These are phyloP conservation scores for Phataginus tricuspis DNA, from an alignment of 2,797 vertebrate genomes.

Conservation along the genomic window DNA sequence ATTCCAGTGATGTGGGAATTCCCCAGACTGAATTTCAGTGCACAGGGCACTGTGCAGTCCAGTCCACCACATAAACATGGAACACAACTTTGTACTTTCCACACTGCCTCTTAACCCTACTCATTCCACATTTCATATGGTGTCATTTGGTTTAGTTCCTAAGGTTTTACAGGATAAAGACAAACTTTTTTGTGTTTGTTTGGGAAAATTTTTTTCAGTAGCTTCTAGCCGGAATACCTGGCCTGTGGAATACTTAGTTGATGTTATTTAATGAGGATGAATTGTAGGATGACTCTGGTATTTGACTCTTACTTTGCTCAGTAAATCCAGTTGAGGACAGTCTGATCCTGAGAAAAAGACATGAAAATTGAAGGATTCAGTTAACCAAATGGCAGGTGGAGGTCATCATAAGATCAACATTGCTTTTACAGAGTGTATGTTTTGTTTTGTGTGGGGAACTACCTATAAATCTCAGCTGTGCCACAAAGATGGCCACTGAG, in stretches of 20 bases:
- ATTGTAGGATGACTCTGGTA: not conserved
- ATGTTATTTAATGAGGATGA: not conserved
- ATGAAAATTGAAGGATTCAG: slow-evolving; percentile 10
- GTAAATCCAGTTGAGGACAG: not conserved
- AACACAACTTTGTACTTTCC: not conserved
- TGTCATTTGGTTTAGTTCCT: slow-evolving; percentile 23
- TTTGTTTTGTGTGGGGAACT: too few relatives aligned
- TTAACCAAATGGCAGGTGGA: not conserved
- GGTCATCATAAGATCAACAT: not conserved
- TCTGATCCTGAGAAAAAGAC: slow-evolving; percentile 33
- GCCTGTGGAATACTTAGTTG: not conserved
- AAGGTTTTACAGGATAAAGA: not conserved
- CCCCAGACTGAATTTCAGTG: not conserved
- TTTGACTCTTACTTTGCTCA: not conserved
- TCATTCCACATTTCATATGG: not conserved
- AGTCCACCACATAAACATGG: not conserved
- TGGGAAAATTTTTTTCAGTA: not conserved
- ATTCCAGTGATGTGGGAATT: not conserved
- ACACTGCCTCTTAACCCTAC: not conserved
- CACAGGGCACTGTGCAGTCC: not conserved
- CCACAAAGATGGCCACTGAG: too few relatives aligned
- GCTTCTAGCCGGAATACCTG: not conserved
- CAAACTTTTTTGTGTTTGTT: not conserved
- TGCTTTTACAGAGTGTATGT: slow-evolving; percentile 8
- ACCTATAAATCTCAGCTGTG: too few relatives aligned